Evolutionary conservation across 2,888 invertebrate species (phyloP).

Genomic region (Orchesellides sinensis): DNA sequence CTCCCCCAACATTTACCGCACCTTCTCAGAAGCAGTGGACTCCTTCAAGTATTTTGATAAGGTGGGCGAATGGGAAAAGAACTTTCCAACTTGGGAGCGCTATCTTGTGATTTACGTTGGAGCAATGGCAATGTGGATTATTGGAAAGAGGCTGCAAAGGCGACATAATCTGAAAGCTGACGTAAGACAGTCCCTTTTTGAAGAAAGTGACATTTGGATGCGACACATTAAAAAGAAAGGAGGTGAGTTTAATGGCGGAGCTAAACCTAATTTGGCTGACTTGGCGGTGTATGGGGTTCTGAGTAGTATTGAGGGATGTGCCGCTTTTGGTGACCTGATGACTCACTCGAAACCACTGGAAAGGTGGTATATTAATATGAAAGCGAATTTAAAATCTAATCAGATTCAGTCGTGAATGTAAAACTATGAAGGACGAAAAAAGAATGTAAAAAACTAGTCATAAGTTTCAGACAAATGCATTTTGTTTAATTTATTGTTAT

Average conservation of each 20-base stretch:
- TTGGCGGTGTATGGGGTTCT: slow-evolving; percentile 93
- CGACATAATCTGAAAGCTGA: slow-evolving; percentile 91
- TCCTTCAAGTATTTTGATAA: slow-evolving; percentile 97
- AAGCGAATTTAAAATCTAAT: slow-evolving; percentile 39
- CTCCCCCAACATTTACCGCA: slow-evolving; percentile 98
- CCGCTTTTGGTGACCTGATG: slow-evolving; percentile 89
- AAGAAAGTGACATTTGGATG: slow-evolving; percentile 90
- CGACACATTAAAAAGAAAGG: slow-evolving; percentile 84
- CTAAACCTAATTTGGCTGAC: slow-evolving; percentile 92
- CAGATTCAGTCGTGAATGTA: background rate
- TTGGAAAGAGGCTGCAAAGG: slow-evolving; percentile 92
- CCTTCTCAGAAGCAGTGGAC: slow-evolving; percentile 88
- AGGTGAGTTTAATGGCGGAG: slow-evolving; percentile 88
- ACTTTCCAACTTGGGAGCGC: slow-evolving; percentile 92
- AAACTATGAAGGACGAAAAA: no score
- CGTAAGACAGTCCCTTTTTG: slow-evolving; percentile 92
- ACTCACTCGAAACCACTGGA: slow-evolving; percentile 83
- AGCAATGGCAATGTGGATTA: slow-evolving; percentile 94
- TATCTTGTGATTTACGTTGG: slow-evolving; percentile 93
- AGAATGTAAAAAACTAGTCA: no score
- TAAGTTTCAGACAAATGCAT: no score
- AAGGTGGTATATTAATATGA: slow-evolving; percentile 67
- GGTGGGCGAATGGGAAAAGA: slow-evolving; percentile 92
- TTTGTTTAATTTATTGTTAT: no score
- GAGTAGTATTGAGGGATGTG: slow-evolving; percentile 94